Base-by-base conservation (phyloP, 2,113 vertebrate species). In the Struthio camelus region DNA sequence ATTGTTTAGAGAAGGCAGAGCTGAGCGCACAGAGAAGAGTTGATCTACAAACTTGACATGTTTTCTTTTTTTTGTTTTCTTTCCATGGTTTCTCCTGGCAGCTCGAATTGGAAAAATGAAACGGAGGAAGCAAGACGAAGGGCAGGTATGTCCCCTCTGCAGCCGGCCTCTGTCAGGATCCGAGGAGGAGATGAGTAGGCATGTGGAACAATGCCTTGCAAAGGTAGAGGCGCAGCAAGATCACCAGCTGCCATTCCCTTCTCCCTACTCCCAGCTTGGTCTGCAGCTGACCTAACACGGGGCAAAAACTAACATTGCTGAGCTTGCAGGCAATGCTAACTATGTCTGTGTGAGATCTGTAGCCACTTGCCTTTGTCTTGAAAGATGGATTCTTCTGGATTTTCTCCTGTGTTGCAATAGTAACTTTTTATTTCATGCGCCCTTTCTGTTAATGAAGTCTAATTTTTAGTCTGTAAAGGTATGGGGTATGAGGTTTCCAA, bases 131-230 rank as follows among this genome's bases (percentile, higher is more conserved):
- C 99, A 99, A 97, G 99, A 99, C 97, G 99, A 99, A 98, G 99
- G 99, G 97, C 99, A 99, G 99, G 99, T 99, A 99, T 99, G 99
- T 99, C 99, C 99, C 96, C 99, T 99, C 98, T 99, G 99, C 99
- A 99, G 98, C 98, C 98, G 98, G 95, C 99, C 99, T 96, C 98
- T 99, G 99, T 98, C 99, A 98, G 99, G 99, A 98, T 99, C 99
- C 98, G 99, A 99, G 99, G 99, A 99, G 98, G 99, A 99, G 98
- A 99, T 99, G 99, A 99, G 99, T 99, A 99, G 99, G 99, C 99
- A 99, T 99, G 99, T 99, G 99, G 99, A 99, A 98, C 99, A 98
- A 98, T 99, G 99, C 98, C 99, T 99, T 98, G 98, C 99, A 98
- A 99, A 99, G 99, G 99, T 99, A 99, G 99, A 98, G 98, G 98